Percentiles rank a stretch among this genome's conserved stretches.
phyloP scores from a whole-genome alignment of 2,888 invertebrate species.

The Melinopterus prodromus region DNA sequence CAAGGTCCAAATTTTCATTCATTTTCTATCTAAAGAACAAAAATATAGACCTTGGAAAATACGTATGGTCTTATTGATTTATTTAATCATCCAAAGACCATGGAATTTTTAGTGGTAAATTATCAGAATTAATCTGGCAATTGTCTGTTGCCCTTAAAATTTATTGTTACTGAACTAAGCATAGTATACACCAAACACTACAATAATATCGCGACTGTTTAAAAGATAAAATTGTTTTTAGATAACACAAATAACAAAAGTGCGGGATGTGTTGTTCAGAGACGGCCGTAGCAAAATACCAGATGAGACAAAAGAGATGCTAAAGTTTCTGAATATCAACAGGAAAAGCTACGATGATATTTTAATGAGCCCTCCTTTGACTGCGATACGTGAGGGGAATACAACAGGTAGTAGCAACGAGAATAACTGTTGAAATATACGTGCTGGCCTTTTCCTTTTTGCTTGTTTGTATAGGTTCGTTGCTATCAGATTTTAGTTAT shows the following conservation, averaged over 20 bases:
- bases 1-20: too few species aligned
- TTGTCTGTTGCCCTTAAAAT: too few species aligned
- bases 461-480: slow-evolving; percentile 64
- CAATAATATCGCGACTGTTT: background rate
- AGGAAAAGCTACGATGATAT: slow-evolving; percentile 39
- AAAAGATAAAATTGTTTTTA: slow-evolving; percentile 32
- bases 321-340: slow-evolving; percentile 77
- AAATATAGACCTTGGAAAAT: too few species aligned
- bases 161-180: too few species aligned
- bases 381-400: slow-evolving; percentile 76
- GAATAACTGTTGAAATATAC: background rate
- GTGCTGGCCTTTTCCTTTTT: background rate
- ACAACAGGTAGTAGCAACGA: slow-evolving; percentile 69
- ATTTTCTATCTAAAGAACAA: too few species aligned
- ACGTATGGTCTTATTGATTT: too few species aligned
- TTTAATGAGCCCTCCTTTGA: slow-evolving; percentile 54
- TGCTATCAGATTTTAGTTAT: slow-evolving; percentile 81
- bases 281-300: slow-evolving; percentile 76
- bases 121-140: too few species aligned
- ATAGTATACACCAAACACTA: background rate
- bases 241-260: slow-evolving; percentile 72
- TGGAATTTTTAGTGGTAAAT: too few species aligned
- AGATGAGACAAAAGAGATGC: slow-evolving; percentile 83
- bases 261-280: slow-evolving; percentile 74
- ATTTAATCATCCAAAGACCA: too few species aligned